Percentiles rank a stretch among this genome's conserved stretches.
These are phyloP conservation scores for Liopterus haemorrhoidalis DNA, from an alignment of 2,888 invertebrate genomes.

Conservation along the genomic window DNA sequence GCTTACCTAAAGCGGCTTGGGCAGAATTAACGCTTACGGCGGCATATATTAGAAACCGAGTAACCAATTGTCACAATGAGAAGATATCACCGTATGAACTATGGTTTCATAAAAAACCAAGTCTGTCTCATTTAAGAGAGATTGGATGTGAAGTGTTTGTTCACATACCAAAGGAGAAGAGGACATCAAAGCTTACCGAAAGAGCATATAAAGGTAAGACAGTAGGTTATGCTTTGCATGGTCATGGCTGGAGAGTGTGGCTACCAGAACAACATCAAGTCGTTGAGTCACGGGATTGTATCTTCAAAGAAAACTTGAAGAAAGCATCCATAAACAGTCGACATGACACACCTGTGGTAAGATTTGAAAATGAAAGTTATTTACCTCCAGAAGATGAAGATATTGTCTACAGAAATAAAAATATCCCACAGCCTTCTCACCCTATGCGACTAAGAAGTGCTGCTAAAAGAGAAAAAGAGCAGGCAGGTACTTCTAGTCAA, in stretches of 20 bases:
- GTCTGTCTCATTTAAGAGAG: slow-evolving; percentile 26
- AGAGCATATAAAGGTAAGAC: slow-evolving; percentile 22
- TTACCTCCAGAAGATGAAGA: too few species aligned
- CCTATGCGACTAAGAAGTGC: too few species aligned
- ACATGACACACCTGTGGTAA: too few species aligned
- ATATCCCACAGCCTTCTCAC: too few species aligned
- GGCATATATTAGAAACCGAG: slow-evolving; percentile 6
- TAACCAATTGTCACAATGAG: slow-evolving; percentile 8
- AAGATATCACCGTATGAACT: slow-evolving; percentile 9
- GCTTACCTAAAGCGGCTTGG: slow-evolving; percentile 9
- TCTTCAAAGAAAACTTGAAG: too few species aligned
- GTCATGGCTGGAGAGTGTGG: slow-evolving; percentile 24
- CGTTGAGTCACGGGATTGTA: neutral
- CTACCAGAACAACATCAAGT: too few species aligned
- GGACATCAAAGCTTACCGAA: neutral
- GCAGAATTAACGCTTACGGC: slow-evolving; percentile 10
- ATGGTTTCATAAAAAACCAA: slow-evolving; percentile 26
- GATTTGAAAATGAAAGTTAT: too few species aligned
- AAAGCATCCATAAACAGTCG: too few species aligned
- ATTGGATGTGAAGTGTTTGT: slow-evolving; percentile 11
- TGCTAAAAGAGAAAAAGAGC: too few species aligned
- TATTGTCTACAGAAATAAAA: too few species aligned
- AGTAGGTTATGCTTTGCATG: slow-evolving; percentile 23
- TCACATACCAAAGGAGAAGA: slow-evolving; percentile 5
- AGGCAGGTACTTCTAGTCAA: too few species aligned